phyloP scores from a whole-genome alignment of 2,797 vertebrate genomes.

The Lindbergichthys nudifrons region DNA sequence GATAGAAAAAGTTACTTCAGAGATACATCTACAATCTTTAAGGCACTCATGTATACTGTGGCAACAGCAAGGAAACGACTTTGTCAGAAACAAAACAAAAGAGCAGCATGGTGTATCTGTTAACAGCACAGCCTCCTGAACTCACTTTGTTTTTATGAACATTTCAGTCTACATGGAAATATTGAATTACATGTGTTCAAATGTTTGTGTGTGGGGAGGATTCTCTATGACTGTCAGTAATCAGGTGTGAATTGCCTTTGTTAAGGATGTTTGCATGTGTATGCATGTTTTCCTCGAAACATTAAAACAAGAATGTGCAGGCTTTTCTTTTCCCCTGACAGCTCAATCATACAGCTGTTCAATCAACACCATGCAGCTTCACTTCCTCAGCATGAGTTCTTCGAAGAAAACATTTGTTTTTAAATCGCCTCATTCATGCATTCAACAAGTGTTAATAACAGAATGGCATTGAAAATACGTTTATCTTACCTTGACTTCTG shows the following conservation, averaged over 20 bases:
- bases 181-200: not conserved
- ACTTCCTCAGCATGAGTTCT: too few relatives aligned
- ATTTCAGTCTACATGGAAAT: not conserved
- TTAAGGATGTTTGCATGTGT: not conserved
- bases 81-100: not conserved
- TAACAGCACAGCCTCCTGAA: not conserved
- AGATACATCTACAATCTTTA: not conserved
- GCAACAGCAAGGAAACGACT: not conserved
- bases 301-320: not conserved
- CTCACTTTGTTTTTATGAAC: not conserved
- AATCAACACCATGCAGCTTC: not conserved
- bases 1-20: conserved; percentile 51
- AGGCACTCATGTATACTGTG: not conserved
- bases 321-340: not conserved
- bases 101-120: not conserved
- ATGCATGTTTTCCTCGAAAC: not conserved
- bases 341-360: not conserved
- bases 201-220: not conserved
- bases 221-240: not conserved
- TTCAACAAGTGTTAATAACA: not conserved
- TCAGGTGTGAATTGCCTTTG: not conserved
- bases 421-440: not conserved
- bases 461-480: not conserved
- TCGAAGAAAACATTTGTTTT: too few relatives aligned
- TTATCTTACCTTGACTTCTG: conserved; percentile 90